A percentile compares a stretch with the other conserved stretches of the same genome.
Conservation (phyloP, 2,797 vertebrate genomes). For the Alectoris magna region DNA sequence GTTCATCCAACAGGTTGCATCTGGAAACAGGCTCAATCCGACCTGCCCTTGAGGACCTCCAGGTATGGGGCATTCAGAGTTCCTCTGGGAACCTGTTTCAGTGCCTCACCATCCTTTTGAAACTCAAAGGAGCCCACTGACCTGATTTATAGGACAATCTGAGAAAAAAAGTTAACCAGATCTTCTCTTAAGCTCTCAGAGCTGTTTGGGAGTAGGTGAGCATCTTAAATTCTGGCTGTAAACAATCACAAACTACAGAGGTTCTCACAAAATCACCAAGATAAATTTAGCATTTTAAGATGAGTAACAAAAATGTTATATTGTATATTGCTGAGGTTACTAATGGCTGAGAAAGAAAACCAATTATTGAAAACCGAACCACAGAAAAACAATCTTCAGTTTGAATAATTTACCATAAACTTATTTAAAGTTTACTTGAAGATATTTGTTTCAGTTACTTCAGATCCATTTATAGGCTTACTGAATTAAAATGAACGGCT, state of each 20-base stretch:
- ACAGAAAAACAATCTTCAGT: background rate
- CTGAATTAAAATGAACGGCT: background rate
- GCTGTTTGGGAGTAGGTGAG: background rate
- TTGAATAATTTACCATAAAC: background rate
- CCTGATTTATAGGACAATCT: background rate
- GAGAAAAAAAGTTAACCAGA: background rate
- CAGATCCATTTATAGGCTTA: background rate
- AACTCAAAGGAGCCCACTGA: background rate
- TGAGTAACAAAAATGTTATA: background rate
- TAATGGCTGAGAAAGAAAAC: background rate
- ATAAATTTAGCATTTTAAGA: background rate
- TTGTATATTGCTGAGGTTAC: background rate
- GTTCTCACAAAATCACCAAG: background rate
- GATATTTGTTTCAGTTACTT: background rate
- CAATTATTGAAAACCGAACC: background rate
- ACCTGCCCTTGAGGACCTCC: background rate
- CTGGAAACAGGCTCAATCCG: too few relatives aligned
- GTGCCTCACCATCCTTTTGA: background rate
- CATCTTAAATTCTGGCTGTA: background rate
- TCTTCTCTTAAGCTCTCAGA: background rate
- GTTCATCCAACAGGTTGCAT: background rate
- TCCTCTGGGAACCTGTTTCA: background rate
- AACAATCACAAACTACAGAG: background rate
- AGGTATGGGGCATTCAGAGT: background rate
- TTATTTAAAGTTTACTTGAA: background rate